Evolutionary conservation across 92 coral and sea anemone species (phyloP).

Genomic region (Hydrozoanthus gracilis): DNA sequence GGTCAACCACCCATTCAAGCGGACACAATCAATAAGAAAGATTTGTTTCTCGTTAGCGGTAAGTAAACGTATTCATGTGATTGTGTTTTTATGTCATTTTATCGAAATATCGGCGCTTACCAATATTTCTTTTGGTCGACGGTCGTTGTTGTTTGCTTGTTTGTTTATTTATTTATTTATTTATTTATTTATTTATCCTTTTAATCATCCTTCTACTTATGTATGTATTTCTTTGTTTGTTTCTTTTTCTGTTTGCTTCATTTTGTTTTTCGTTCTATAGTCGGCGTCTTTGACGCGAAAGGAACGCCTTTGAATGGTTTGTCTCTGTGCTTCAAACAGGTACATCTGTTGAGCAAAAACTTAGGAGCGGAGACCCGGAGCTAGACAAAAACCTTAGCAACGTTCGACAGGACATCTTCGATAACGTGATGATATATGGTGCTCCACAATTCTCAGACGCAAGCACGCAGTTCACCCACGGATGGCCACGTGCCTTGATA

Average conservation of each 20-base stretch:
- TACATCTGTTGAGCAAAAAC: constrained; percentile 30
- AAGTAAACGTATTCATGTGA: background rate
- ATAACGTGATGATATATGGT: constrained; percentile 42
- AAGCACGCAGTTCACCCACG: constrained; percentile 44
- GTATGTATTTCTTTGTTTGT: too few species aligned
- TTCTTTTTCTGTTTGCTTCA: too few species aligned
- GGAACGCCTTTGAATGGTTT: background rate
- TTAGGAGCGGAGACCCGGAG: constrained; percentile 30
- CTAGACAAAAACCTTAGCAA: constrained; percentile 39
- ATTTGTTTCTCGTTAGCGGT: background rate
- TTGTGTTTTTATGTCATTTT: background rate
- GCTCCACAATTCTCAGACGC: constrained; percentile 35
- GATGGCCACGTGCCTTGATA: constrained; percentile 40
- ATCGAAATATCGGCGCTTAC: background rate
- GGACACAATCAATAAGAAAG: background rate
- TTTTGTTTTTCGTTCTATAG: background rate
- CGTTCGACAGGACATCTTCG: constrained; percentile 28
- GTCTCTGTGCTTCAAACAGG: constrained; percentile 9
- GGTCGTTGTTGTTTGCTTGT: too few species aligned
- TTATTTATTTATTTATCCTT: background rate
- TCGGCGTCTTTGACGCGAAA: background rate
- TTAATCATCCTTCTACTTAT: background rate
- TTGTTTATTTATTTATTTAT: background rate
- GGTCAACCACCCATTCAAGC: background rate
- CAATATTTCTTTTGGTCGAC: background rate